Base-by-base conservation (phyloP, 30 jellyfish, hydroid and myxozoan genomes). In the Clytia hemisphaerica region DNA sequence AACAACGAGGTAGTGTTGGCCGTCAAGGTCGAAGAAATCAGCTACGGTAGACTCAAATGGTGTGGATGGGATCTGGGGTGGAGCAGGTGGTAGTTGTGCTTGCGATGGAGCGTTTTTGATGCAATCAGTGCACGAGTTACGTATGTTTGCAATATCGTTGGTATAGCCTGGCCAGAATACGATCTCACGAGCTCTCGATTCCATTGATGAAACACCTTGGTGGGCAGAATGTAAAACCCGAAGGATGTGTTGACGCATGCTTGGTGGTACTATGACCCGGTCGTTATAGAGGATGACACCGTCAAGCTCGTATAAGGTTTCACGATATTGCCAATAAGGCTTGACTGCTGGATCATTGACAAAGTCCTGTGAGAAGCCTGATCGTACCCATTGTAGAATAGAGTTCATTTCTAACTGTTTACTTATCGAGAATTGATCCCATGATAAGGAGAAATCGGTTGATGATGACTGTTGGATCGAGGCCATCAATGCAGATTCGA, bases 161-260 rank as follows among this genome's bases (percentile, higher is more conserved):
- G 63, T 61, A 21, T 15, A 15, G 0, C 67, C 75, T 0, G 75
- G 75, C 75, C 75, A 61, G 75, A 61, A 61, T 0, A 61, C 69
- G 0, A 37, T 61, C 22, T 9, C 40, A 18, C 61, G 61, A 0
- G 75, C 75, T 1, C 60, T 32, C 0, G 75, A 2, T 0, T 2
- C 61, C 75, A 61, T 61, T 3, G 32, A 1, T 0, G 75, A 61
- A 0, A 37, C 61, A 3, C 68, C 75, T 30, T 61, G 75, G 75
- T 61, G 75, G 0, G 67, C 75, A 1, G 75, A 2, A 61, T 61
- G 75, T 19, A 61, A 29, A 1, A 22, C 1, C 0, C 0, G 4
- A 37, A 61, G 75, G 67, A 61, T 6, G 0, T 32, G 35, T 15
- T 32, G 32, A 1, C 75, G 75, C 1, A 61, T 16, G 62, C 21